phyloP scores from a whole-genome alignment of 2,797 vertebrate species.

The Octomys mimax region DNA sequence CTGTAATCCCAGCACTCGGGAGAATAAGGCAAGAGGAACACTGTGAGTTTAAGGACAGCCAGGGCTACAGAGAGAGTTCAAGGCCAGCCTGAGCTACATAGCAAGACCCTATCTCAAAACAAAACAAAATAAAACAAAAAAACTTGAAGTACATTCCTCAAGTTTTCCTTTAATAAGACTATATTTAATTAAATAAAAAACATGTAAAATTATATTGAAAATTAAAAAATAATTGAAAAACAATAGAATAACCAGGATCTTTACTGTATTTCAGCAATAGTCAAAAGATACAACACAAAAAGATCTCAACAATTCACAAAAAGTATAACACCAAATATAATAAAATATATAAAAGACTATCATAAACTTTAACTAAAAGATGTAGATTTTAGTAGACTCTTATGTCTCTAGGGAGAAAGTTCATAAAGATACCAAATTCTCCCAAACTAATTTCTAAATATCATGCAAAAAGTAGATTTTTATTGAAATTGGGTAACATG shows the following conservation, averaged over 20 bases:
- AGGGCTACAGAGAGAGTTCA: no score
- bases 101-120: no score
- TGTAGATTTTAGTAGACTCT: background rate
- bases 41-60: no score
- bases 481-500: background rate
- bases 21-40: no score
- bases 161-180: conserved; percentile 6
- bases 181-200: conserved; percentile 45
- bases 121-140: background rate
- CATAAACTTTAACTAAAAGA: conserved; percentile 10
- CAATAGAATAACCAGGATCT: background rate
- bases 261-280: conserved; percentile 18
- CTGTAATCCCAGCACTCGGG: no score
- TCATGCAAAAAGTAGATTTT: conserved; percentile 29
- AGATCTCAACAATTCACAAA: background rate
- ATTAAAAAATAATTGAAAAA: background rate
- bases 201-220: background rate
- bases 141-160: background rate
- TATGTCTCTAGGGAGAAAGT: background rate
- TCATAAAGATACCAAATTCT: conserved; percentile 10
- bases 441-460: conserved; percentile 51
- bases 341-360: conserved; percentile 15
- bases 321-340: conserved; percentile 3
- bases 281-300: conserved; percentile 27
- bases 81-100: no score